Evolutionary conservation across 2,888 invertebrate genomes (phyloP), one percentile per base, ranked within the genome.

Genomic region (Idaea dimidiata): DNA sequence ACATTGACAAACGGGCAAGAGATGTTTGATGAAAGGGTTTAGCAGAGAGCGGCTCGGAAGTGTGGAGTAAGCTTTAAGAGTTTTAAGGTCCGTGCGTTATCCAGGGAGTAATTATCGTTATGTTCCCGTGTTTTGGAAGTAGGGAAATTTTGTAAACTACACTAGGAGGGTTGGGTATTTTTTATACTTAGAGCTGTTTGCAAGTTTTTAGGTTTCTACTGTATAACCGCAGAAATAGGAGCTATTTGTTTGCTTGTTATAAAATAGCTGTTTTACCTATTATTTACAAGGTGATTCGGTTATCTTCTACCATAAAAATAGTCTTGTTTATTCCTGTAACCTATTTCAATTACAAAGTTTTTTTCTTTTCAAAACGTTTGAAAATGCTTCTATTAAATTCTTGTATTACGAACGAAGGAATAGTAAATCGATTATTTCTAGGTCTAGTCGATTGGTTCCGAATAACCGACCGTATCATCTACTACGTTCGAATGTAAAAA

Each of bases 61-160:
- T 43, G 43, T 43, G 43, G 43, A 43, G 8, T 2, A 14, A 43
- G 43, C 43, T 43, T 43, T 43, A 43, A 43, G 14, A 43, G 43
- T 43, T 24, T 24, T 43, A 43, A 43, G 43, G 43, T 43, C 61
- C 61, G 63, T 59, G 62, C 60, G 59, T 61, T 62, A 62, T 62
- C 58, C 60, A 58, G 59, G 54, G 58, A 54, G 57, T 65, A 55
- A 65, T 63, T 65, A 65, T 57, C 62, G 56, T 60, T 65, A 61
- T 31, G 18, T 18, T 17, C 14, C 56, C 18, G 6, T 17, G 56
- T 56, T 56, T 56, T 56, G 18, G 56, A 56, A 56, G 56, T 17
- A 18, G 56, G 56, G 16, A 56, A 8, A 43, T 43, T 43, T 43
- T 43, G 43, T 10, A 14, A 8, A 43, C 10, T 43, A 43, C 43